Evolutionary conservation across 2,888 invertebrate genomes (phyloP).

Genomic region (Trissonchulus latispiculum): DNA sequence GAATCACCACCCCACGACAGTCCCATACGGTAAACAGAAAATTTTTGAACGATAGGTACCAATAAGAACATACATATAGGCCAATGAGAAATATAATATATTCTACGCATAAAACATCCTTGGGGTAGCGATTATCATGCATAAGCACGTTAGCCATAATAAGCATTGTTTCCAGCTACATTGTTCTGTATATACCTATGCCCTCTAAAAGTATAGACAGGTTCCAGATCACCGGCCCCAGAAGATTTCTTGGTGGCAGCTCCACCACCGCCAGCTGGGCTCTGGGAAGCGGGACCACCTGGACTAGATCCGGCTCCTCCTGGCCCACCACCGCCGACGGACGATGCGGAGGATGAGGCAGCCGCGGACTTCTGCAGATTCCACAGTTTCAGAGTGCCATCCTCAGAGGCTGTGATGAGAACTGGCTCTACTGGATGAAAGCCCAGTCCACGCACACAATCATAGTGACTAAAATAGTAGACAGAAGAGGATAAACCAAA

Average conservation of each 20-base stretch:
- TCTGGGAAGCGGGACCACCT: neutral
- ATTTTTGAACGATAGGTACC: too few species aligned
- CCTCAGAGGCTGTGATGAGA: constrained; percentile 93
- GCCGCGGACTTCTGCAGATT: constrained; percentile 61
- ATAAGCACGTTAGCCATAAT: neutral
- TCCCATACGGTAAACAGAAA: too few species aligned
- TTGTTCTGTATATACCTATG: constrained; percentile 51
- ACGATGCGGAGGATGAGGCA: neutral
- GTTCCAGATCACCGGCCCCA: constrained; percentile 93
- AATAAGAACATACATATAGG: too few species aligned
- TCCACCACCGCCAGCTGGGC: neutral
- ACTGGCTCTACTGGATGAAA: constrained; percentile 65
- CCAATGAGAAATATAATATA: too few species aligned
- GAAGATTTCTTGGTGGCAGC: constrained; percentile 53
- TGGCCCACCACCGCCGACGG: neutral
- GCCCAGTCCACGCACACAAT: constrained; percentile 49
- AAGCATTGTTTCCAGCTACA: neutral
- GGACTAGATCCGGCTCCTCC: constrained; percentile 44
- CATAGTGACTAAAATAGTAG: constrained; percentile 46
- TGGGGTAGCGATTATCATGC: neutral
- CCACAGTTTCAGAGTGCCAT: constrained; percentile 97
- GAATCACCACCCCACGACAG: too few species aligned
- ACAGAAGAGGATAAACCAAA: too few species aligned
- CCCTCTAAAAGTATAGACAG: constrained; percentile 93
- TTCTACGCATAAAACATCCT: too few species aligned